These are phyloP conservation scores for Mythimna impura DNA, from an alignment of 2,888 invertebrate genomes.

Conservation along the genomic window DNA sequence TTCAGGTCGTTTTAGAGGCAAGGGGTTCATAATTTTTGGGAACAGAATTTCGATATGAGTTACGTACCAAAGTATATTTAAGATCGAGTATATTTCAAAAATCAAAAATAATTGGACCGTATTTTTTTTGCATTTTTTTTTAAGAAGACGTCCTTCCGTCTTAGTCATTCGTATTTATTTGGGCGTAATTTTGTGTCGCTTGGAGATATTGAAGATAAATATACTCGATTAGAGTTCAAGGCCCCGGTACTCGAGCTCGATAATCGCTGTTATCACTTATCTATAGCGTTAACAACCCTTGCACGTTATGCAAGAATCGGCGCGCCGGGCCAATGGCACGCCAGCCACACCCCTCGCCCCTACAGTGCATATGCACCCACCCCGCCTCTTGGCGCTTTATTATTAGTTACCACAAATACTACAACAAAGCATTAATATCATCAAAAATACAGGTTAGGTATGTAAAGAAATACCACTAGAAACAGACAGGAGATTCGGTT, in stretches of 20 bases:
- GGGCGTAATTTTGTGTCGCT: neutral
- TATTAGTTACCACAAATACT: constrained; percentile 32
- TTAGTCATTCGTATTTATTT: neutral
- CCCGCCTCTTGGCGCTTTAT: constrained; percentile 56
- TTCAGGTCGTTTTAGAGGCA: too few species aligned
- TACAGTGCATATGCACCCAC: constrained; percentile 69
- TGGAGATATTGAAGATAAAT: neutral
- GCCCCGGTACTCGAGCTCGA: constrained; percentile 16
- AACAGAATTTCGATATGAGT: too few species aligned
- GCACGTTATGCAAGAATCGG: constrained; percentile 57
- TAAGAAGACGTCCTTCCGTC: too few species aligned
- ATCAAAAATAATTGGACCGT: too few species aligned
- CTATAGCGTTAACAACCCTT: constrained; percentile 51
- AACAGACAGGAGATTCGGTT: too few species aligned
- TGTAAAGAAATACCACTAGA: too few species aligned
- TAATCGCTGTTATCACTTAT: constrained; percentile 47
- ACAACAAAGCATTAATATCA: neutral
- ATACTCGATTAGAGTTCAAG: constrained; percentile 7
- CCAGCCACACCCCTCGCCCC: constrained; percentile 74
- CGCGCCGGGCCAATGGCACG: constrained; percentile 71
- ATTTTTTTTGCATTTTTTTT: too few species aligned
- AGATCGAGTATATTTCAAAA: too few species aligned
- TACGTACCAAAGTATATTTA: too few species aligned
- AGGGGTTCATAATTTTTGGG: too few species aligned
- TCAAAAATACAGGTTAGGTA: too few species aligned